phyloP scores from a whole-genome alignment of 2,797 vertebrate species.

The Acomys russatus region DNA sequence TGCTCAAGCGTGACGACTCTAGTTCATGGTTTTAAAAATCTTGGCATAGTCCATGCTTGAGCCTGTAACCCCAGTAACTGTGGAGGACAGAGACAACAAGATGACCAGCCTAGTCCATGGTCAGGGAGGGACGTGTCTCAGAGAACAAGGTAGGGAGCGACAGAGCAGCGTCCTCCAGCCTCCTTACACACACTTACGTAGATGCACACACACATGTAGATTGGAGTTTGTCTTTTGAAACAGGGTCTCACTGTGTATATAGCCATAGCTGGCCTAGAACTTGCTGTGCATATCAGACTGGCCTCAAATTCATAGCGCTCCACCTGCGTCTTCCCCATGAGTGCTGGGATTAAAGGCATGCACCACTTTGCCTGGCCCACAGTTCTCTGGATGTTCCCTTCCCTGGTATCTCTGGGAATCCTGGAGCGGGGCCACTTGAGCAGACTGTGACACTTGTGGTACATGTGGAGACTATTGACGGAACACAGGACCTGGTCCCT shows the following conservation, averaged over 20 bases:
- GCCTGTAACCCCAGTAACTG: neutral
- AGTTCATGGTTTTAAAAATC: neutral
- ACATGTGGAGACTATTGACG: neutral
- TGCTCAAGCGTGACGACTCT: neutral
- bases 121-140: neutral
- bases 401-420: neutral
- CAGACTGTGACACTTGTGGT: neutral
- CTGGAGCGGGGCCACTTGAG: neutral
- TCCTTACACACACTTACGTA: neutral
- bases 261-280: neutral
- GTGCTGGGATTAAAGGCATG: neutral
- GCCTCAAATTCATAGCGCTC: neutral
- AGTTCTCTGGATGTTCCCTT: fast-evolving
- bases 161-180: neutral
- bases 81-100: neutral
- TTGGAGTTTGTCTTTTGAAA: neutral
- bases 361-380: neutral
- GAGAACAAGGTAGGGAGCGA: neutral
- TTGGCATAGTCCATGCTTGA: neutral
- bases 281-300: neutral
- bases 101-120: neutral
- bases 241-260: neutral
- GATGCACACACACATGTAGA: neutral
- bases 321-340: neutral
- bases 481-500: neutral